These are phyloP conservation scores for Choristoneura rosaceana DNA, from an alignment of 2,888 invertebrate species.

Conservation along the genomic window DNA sequence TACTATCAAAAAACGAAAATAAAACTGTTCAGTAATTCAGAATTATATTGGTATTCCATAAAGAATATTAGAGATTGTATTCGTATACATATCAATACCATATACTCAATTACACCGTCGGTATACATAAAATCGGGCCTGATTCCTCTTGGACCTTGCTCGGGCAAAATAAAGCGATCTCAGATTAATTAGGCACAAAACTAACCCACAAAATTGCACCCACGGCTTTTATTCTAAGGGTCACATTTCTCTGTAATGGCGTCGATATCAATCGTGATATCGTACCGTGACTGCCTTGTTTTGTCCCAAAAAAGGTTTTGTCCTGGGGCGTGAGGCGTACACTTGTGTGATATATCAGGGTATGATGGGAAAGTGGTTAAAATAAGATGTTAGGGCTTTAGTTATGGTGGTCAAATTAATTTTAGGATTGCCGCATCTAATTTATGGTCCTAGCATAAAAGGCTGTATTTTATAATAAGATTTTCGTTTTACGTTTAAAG, in stretches of 20 bases:
- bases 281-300: conserved; percentile 38
- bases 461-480: not conserved
- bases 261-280: conserved; percentile 24
- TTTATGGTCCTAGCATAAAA: not conserved
- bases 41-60: not conserved
- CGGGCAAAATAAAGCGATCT: conserved; percentile 47
- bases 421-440: not conserved
- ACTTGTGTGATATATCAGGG: conserved; percentile 22
- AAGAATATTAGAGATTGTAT: not conserved
- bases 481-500: not conserved
- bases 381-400: conserved; percentile 3
- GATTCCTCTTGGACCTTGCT: conserved; percentile 36
- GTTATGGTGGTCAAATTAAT: not conserved
- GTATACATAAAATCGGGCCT: conserved; percentile 36
- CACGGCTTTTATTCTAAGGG: not conserved
- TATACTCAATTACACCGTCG: conserved; percentile 23
- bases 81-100: not conserved
- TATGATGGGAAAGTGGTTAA: not conserved
- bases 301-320: conserved; percentile 35
- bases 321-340: conserved; percentile 34
- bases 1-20: no score
- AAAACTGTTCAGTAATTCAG: no score
- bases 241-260: conserved; percentile 5
- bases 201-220: conserved; percentile 8
- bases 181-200: conserved; percentile 48